Percentiles rank a stretch among this genome's conserved stretches.
Conservation (phyloP, 2,797 vertebrate species). For the Hemibagrus guttatus region DNA sequence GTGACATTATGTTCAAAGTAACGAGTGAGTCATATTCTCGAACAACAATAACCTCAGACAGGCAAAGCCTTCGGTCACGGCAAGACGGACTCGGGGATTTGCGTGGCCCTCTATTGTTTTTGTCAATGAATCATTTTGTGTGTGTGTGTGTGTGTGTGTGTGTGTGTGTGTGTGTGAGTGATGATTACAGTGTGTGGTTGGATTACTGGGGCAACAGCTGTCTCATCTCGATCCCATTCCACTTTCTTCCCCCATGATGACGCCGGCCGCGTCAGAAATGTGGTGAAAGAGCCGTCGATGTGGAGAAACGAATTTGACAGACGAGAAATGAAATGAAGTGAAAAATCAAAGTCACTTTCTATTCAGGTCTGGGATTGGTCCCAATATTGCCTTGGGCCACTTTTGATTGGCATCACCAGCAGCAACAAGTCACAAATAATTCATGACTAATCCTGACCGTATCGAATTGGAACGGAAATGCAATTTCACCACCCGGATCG, state of each 20-base stretch:
- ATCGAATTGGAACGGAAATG: constrained; percentile 48
- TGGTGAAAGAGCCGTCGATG: constrained; percentile 75
- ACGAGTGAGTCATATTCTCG: constrained; percentile 26
- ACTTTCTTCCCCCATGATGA: constrained; percentile 63
- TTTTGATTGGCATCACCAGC: constrained; percentile 18
- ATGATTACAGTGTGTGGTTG: constrained; percentile 58
- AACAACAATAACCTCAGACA: constrained; percentile 32
- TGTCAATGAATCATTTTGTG: constrained; percentile 61
- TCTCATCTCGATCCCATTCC: constrained; percentile 74
- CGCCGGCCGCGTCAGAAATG: constrained; percentile 32
- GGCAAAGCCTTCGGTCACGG: constrained; percentile 44
- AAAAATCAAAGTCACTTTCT: constrained; percentile 82
- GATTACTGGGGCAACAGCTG: constrained; percentile 74
- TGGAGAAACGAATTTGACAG: constrained; percentile 77
- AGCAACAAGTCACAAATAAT: constrained; percentile 53
- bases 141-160: constrained; percentile 34
- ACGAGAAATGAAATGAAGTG: constrained; percentile 81
- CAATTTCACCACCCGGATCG: constrained; percentile 47
- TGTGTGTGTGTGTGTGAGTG: constrained; percentile 19
- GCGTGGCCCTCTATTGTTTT: constrained; percentile 66
- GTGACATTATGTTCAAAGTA: constrained; percentile 27
- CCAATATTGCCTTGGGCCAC: constrained; percentile 35
- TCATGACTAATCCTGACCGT: constrained; percentile 50
- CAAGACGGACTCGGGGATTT: constrained; percentile 40
- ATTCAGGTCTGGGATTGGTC: constrained; percentile 71